phyloP scores from a whole-genome alignment of 64 coral and sea anemone genomes.

The Astreopora myriophthalma region DNA sequence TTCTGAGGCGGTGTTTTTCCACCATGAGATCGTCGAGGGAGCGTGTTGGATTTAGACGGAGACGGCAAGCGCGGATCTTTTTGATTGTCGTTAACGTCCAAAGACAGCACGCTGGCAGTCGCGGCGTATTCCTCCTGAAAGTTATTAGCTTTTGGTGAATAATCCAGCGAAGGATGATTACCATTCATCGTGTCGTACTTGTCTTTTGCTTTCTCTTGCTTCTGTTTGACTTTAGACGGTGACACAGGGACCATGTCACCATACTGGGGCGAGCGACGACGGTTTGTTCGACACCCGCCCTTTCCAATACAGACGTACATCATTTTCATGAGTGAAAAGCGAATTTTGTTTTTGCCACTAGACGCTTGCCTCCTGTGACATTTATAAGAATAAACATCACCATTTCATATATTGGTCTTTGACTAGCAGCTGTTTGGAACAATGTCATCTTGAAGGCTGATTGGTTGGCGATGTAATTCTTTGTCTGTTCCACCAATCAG shows the following conservation, averaged over 20 bases:
- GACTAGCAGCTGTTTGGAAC: conserved; percentile 35
- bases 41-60: conserved; percentile 74
- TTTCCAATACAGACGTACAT: conserved; percentile 94
- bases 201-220: conserved; percentile 53
- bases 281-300: conserved; percentile 61
- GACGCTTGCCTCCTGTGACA: conserved; percentile 23
- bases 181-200: conserved; percentile 30
- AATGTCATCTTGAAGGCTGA: neutral
- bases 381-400: conserved; percentile 43
- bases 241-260: conserved; percentile 88
- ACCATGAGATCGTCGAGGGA: conserved; percentile 65
- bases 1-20: conserved; percentile 83
- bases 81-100: conserved; percentile 17
- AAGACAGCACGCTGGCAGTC: conserved; percentile 8
- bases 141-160: neutral
- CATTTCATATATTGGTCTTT: conserved; percentile 13
- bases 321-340: conserved; percentile 14
- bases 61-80: neutral
- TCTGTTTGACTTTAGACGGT: conserved; percentile 86
- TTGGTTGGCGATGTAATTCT: neutral
- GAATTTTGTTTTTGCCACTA: conserved; percentile 42
- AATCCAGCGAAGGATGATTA: conserved; percentile 7
- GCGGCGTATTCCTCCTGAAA: conserved; percentile 38
- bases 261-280: conserved; percentile 82
- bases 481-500: conserved; percentile 32